Base-by-base conservation (phyloP, 2,797 vertebrate species). In the Chromobotia macracanthus region DNA sequence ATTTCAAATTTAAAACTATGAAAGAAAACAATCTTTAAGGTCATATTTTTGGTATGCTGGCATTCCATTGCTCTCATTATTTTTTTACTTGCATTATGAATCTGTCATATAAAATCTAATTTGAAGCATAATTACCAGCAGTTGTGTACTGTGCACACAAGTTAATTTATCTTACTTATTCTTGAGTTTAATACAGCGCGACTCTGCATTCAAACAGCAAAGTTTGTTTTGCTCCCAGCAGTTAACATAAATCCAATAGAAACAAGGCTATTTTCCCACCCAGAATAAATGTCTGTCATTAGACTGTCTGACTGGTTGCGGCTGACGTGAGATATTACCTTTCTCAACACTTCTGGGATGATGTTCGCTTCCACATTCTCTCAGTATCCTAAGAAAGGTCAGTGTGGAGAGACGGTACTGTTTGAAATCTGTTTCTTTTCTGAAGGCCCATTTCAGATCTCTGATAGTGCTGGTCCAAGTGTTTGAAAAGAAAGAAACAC, bases 101-200 rank as follows among this genome's bases (percentile, higher is more conserved):
- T 82, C 74, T 88, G 86, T 87, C 88, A 87, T 85, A 88, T 88
- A 88, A 89, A 91, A 79, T 80, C 84, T 87, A 83, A 81, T 89
- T 89, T 85, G 81, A 82, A 74, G 80, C 69, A 80, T 86, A 86
- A 83, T 80, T 79, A 72, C 81, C 86, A 90, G 84, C 81, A 84
- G 68, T 80, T 68, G 78, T 66, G 72, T 83, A 66, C 83, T 23
- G 46, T 79, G 83, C 82, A 84, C 86, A 83, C 73, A 65, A 83
- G 21, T 86, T 70, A 3, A 74, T 72, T 82, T 86, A 79, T 82
- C 83, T 83, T 82, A 53, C 83, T 90, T 86, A 80, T 72, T 41
- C 80, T 80, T 63, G 38, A 76, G 63, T 77, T 75, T 61, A 79
- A 65, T 69, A 68, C 44, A 73, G 72, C 46, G 61, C 73, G 46